Base-by-base conservation (phyloP, 2,797 vertebrate genomes). In the Cossypha dichroa region DNA sequence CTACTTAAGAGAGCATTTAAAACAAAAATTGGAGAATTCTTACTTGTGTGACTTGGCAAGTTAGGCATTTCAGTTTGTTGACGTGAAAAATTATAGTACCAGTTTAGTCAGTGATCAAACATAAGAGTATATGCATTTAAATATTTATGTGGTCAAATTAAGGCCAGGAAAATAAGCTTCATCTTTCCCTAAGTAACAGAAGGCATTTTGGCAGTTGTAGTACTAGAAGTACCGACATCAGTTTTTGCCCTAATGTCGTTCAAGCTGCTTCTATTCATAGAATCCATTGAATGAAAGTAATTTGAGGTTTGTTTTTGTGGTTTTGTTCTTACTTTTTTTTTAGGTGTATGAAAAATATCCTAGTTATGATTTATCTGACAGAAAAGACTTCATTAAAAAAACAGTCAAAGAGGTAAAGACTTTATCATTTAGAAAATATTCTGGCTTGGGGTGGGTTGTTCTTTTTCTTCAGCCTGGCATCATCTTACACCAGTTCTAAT, bases 331-430 rank as follows among this genome's bases (percentile, higher is more conserved):
- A 40, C 17, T 85, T 56, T 78, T 33, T 33, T 98, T 26, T 46
- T 93, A 99, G 99, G 99, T 99, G 15, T 99, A 99, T 96, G 99
- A 99, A 96, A 98, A 96, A 13, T 99, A 99, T 78, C 99, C 99
- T 55, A 98, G 98, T 82, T 98, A 99, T 51, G 99, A 99, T 96
- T 98, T 99, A 97, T 98, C 97, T 92, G 95, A 97, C 97, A 98
- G 98, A 96, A 99, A 99, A 98, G 98, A 98, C 79, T 99, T 98
- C 97, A 99, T 99, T 97, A 99, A 99, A 98, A 96, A 98, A 95
- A 99, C 99, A 56, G 99, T 99, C 90, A 99, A 99, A 98, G 98
- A 98, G 97, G 99, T 99, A 98, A 99, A 98, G 91, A 74, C 41
- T 84, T 93, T n/a, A 34, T 94, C 0, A 41, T 77, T 80, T 85